phyloP scores from a whole-genome alignment of 2,797 vertebrate species.

The Sebastes reedi region DNA sequence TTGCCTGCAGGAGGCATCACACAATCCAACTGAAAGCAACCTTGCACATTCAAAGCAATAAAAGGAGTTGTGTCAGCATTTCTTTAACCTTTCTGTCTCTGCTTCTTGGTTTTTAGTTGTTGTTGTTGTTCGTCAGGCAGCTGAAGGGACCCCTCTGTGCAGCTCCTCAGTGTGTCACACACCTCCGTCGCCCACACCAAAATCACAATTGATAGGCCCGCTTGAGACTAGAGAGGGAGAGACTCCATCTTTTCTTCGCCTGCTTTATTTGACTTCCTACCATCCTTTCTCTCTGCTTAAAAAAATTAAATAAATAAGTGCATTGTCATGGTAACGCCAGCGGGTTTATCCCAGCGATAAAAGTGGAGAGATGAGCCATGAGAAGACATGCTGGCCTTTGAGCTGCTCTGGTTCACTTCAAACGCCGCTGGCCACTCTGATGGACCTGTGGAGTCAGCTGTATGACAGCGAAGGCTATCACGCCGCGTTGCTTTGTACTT shows the following conservation, averaged over 20 bases:
- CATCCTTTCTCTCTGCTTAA: background rate
- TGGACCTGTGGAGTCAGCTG: slow-evolving; percentile 14
- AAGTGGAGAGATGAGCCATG: slow-evolving; percentile 34
- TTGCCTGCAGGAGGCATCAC: background rate
- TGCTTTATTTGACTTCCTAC: slow-evolving; percentile 42
- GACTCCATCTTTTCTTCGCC: background rate
- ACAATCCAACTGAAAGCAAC: background rate
- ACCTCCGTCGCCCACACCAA: background rate
- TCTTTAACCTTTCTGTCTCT: background rate
- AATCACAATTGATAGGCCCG: slow-evolving; percentile 29
- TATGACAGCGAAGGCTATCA: background rate
- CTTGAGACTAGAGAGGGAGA: background rate
- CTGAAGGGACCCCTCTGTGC: background rate
- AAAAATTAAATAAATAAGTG: slow-evolving; percentile 9
- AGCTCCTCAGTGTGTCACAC: background rate
- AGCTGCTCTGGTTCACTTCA: slow-evolving; percentile 28
- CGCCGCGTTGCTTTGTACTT: background rate
- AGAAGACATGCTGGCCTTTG: slow-evolving; percentile 20
- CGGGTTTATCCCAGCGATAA: slow-evolving; percentile 33
- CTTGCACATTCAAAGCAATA: background rate
- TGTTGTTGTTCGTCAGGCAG: background rate
- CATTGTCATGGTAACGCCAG: slow-evolving; percentile 59
- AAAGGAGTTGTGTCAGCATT: background rate
- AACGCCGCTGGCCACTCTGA: background rate
- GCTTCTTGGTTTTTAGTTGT: background rate